These are phyloP conservation scores for Phaethon lepturus DNA, from an alignment of 2,113 vertebrate genomes.

Conservation along the genomic window DNA sequence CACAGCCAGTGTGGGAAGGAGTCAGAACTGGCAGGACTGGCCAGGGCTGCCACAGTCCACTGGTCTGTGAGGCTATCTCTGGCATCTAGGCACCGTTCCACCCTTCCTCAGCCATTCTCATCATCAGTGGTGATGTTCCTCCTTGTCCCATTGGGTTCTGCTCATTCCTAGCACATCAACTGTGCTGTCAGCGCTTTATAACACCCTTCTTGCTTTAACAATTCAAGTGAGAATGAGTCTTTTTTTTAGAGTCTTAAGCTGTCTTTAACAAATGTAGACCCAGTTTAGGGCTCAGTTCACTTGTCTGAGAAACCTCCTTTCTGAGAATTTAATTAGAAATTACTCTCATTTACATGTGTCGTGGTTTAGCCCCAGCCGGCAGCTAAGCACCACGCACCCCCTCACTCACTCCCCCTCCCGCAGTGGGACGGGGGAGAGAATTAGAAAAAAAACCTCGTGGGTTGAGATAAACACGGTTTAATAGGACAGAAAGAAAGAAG, in stretches of 20 bases:
- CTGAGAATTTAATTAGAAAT: constrained; percentile 37
- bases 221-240: neutral
- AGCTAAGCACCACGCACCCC: no score
- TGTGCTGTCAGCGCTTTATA: neutral
- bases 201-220: neutral
- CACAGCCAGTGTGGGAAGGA: fast-evolving
- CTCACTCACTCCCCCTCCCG: no score
- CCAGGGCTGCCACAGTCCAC: fast-evolving
- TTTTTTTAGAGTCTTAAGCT: neutral
- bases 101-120: neutral
- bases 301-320: constrained; percentile 8
- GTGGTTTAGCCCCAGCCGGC: no score
- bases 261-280: constrained; percentile 10
- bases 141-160: neutral
- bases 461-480: no score
- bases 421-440: no score
- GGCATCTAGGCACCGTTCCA: neutral
- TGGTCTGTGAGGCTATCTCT: neutral
- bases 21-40: neutral
- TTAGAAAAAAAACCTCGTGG: no score
- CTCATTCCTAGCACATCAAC: neutral
- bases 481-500: no score
- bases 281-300: neutral
- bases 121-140: neutral
- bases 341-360: constrained; percentile 5